Evolutionary conservation across 2,113 vertebrate species (phyloP), one percentile per base, ranked within the genome.

Genomic region (Lophura nycthemera): DNA sequence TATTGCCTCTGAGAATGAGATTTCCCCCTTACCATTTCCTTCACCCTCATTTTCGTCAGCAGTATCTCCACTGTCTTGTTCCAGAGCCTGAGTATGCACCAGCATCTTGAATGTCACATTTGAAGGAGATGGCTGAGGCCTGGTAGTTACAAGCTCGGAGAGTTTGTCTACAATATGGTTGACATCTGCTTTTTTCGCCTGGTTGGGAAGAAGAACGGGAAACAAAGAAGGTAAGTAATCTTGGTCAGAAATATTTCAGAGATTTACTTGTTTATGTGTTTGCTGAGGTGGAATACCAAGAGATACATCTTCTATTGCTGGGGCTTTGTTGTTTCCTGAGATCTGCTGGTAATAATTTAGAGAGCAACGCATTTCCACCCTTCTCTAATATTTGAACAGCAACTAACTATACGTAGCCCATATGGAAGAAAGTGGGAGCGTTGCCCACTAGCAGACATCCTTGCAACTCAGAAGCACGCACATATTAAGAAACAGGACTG

Each of bases 41-140:
- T 86, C 1, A 1, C 32, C 38, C 45, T 73, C 32, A 16, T 3
- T 50, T 91, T 36, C 75, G 22, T 7, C 50, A 63, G 14, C 6
- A 72, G 2, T 2, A 13, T 9, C 1, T 1, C 21, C 32, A 2
- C 3, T 0, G 1, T 11, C 36, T 59, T 17, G 7, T n/a, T 45
- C 0, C 34, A 1, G 13, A 42, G 0, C 0, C 0, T 0, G 6
- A 9, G 1, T 10, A 4, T 5, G 4, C 57, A 0, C 0, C 15
- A 2, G 3, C 8, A 0, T 6, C 67, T 15, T 47, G 42, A 60
- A 65, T 30, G 74, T 27, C 11, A 21, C 80, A 45, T 45, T 24
- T 67, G 75, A 88, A 85, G 47, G 36, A 78, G 60, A 8, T 64
- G 72, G 18, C 60, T 86, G 42, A 57, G 54, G 36, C 73, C 27